These are phyloP conservation scores for Meiosimyza decipiens DNA, from an alignment of 2,888 invertebrate genomes.

Conservation along the genomic window DNA sequence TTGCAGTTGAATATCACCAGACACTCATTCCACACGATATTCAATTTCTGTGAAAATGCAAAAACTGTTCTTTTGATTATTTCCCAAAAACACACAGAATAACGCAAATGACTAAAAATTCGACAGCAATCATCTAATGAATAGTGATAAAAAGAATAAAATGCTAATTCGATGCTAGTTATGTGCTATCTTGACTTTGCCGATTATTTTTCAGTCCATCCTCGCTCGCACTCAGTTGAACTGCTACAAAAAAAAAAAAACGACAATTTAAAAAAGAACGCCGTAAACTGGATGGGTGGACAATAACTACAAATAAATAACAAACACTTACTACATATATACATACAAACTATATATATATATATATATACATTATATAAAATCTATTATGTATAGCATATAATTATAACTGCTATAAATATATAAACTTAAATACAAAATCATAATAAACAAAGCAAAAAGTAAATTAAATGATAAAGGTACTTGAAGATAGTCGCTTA, in stretches of 20 bases:
- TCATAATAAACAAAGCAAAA: constrained; percentile 12
- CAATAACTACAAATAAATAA: constrained; percentile 63
- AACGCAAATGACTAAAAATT: too few species aligned
- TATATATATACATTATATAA: constrained; percentile 40
- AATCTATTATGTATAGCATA: constrained; percentile 41
- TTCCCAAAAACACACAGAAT: too few species aligned
- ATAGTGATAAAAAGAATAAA: not conserved
- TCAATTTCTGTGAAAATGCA: too few species aligned
- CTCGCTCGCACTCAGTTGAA: not conserved
- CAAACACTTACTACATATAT: constrained; percentile 46
- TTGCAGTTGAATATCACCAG: too few species aligned
- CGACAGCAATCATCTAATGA: not conserved
- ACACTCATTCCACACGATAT: too few species aligned
- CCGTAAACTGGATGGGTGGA: constrained; percentile 64
- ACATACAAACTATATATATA: constrained; percentile 38
- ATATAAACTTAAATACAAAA: constrained; percentile 36
- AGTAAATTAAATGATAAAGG: not conserved
- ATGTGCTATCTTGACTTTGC: not conserved
- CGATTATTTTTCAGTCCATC: not conserved
- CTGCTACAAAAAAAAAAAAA: not conserved
- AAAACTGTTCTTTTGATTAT: too few species aligned
- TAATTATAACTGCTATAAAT: constrained; percentile 40
- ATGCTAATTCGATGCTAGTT: too few species aligned
- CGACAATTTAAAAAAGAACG: not conserved
- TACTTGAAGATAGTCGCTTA: too few species aligned